phyloP scores from a whole-genome alignment of 1,140 invertebrate species.

The Aethina tumida region DNA sequence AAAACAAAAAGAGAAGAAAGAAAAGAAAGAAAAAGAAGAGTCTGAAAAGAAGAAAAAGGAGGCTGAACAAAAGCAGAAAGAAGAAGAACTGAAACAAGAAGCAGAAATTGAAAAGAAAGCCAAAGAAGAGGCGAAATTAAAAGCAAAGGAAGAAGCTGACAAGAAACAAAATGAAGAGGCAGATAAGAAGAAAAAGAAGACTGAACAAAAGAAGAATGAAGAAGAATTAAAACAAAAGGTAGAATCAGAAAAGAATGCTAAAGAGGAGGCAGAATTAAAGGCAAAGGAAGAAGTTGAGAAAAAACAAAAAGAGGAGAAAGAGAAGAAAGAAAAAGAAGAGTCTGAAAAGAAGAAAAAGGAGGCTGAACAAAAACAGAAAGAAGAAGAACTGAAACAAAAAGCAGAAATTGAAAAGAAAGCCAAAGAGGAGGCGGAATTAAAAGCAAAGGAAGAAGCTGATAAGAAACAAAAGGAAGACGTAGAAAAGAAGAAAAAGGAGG shows the following conservation, averaged over 20 bases:
- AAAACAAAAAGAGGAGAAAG: constrained; percentile 16
- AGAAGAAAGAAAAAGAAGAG: constrained; percentile 20
- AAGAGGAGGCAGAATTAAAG: constrained; percentile 33
- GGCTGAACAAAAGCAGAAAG: constrained; percentile 10
- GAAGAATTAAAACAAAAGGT: constrained; percentile 21
- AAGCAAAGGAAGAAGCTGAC: constrained; percentile 18
- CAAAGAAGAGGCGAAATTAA: constrained; percentile 19
- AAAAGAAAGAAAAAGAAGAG: constrained; percentile 18
- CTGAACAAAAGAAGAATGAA: constrained; percentile 18
- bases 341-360: constrained; percentile 22
- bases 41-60: constrained; percentile 16
- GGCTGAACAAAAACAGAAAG: constrained; percentile 13
- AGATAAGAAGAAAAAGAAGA: constrained; percentile 19
- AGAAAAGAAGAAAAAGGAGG: constrained; percentile 10
- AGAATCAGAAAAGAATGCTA: constrained; percentile 28
- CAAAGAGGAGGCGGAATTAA: constrained; percentile 10
- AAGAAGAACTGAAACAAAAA: constrained; percentile 11
- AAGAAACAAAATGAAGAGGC: constrained; percentile 16
- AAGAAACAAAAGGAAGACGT: constrained; percentile 16
- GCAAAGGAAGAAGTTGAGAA: constrained; percentile 15
- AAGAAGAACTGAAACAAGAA: constrained; percentile 23
- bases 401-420: constrained; percentile 14
- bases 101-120: constrained; percentile 18
- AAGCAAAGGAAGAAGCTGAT: constrained; percentile 15
- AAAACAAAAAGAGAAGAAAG: constrained; percentile 12